phyloP scores from a whole-genome alignment of 2,113 vertebrate species.

The Coracopsis vasa region DNA sequence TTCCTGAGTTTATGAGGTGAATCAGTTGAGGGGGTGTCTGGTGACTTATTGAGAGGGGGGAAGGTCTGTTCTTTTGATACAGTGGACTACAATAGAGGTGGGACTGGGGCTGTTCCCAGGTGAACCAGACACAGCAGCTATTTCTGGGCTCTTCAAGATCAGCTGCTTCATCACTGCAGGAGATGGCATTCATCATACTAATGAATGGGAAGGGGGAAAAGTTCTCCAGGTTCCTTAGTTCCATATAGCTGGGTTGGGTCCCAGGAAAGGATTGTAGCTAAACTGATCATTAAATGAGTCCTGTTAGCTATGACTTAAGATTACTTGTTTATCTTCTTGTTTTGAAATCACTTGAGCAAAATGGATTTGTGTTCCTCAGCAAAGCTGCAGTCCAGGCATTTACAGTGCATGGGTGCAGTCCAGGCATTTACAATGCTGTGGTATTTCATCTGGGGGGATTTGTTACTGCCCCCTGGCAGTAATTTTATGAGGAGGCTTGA shows the following conservation, averaged over 20 bases:
- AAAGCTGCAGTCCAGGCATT: neutral
- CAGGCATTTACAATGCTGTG: neutral
- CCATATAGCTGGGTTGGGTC: neutral
- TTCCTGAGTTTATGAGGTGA: neutral
- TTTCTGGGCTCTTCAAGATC: neutral
- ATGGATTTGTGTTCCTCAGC: neutral
- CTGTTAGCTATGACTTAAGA: neutral
- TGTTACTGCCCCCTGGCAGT: neutral
- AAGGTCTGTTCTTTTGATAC: neutral
- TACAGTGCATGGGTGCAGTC: neutral
- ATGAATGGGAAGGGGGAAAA: neutral
- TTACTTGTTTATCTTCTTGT: neutral
- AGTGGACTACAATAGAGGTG: fast-evolving
- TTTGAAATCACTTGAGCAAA: neutral
- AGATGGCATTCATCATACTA: fast-evolving
- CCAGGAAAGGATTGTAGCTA: neutral
- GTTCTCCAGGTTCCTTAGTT: neutral
- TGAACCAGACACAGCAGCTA: neutral
- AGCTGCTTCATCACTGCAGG: neutral
- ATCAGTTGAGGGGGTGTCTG: neutral
- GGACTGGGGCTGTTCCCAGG: neutral
- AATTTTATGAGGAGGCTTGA: neutral
- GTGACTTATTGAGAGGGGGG: neutral
- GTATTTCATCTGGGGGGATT: neutral
- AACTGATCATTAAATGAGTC: neutral